Evolutionary conservation across 1,140 invertebrate genomes (phyloP).

Genomic region (Phymorhynchus buccinoides): DNA sequence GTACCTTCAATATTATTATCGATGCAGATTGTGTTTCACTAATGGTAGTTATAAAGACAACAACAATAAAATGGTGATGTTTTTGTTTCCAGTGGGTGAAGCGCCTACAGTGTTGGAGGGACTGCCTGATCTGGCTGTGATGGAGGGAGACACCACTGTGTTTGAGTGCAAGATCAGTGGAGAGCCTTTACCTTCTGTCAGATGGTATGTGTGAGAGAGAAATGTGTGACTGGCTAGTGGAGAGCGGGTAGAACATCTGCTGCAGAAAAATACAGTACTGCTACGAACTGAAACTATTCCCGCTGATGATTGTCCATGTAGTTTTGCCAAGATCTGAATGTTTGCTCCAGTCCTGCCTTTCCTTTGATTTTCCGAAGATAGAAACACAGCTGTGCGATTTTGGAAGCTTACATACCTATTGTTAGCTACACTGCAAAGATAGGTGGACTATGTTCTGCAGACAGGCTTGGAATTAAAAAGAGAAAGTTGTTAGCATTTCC

Average conservation of each 20-base stretch:
- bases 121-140: constrained; percentile 61
- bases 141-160: constrained; percentile 58
- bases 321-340: neutral
- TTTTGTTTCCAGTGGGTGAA: constrained; percentile 61
- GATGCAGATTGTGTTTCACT: too few relatives aligned
- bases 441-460: too few relatives aligned
- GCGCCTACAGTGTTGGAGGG: constrained; percentile 64
- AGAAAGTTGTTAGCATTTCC: too few relatives aligned
- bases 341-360: neutral
- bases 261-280: neutral
- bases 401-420: too few relatives aligned
- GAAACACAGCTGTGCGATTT: too few relatives aligned
- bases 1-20: too few relatives aligned
- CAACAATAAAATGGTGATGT: neutral
- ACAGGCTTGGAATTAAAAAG: too few relatives aligned
- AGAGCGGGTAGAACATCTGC: neutral
- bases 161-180: constrained; percentile 66
- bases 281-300: too few relatives aligned
- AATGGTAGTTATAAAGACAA: too few relatives aligned
- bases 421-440: too few relatives aligned
- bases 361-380: too few relatives aligned
- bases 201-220: constrained; percentile 47
- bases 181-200: constrained; percentile 61
- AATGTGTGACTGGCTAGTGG: constrained; percentile 3
- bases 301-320: too few relatives aligned